These are phyloP conservation scores for Leucoptera coffeella DNA, from an alignment of 2,888 invertebrate genomes.

Conservation along the genomic window DNA sequence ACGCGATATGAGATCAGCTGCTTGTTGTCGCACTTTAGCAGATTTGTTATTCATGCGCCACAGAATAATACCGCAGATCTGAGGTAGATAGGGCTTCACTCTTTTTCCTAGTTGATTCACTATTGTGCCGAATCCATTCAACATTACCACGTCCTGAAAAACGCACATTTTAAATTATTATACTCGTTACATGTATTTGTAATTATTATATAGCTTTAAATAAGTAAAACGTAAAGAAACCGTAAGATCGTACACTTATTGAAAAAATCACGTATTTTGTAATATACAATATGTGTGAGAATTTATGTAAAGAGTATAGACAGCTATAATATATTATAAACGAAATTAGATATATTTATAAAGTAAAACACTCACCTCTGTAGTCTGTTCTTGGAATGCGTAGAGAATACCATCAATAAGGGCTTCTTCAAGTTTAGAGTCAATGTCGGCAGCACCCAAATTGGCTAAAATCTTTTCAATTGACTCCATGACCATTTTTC, in stretches of 20 bases:
- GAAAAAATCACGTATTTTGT: too few relatives aligned
- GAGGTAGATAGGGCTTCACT: constrained; percentile 97
- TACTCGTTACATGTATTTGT: too few relatives aligned
- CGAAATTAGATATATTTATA: too few relatives aligned
- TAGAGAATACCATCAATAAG: constrained; percentile 98
- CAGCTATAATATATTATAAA: too few relatives aligned
- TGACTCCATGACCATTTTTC: constrained; percentile 99
- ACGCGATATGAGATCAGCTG: constrained; percentile 96
- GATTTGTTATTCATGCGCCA: constrained; percentile 99
- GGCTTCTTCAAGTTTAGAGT: constrained; percentile 96
- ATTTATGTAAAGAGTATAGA: too few relatives aligned
- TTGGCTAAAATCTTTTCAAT: constrained; percentile 98
- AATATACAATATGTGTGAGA: too few relatives aligned
- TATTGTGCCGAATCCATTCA: constrained; percentile 98
- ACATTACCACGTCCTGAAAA: constrained; percentile 91
- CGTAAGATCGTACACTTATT: too few relatives aligned
- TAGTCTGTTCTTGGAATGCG: constrained; percentile 99
- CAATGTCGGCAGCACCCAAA: constrained; percentile 96
- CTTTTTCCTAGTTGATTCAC: constrained; percentile 96
- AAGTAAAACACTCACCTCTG: too few relatives aligned
- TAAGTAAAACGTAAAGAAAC: too few relatives aligned
- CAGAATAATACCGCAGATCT: constrained; percentile 99
- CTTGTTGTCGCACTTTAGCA: constrained; percentile 98
- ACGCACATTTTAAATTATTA: too few relatives aligned
- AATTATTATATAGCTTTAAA: too few relatives aligned